A percentile compares a stretch with the other conserved stretches of the same genome.
phyloP scores from a whole-genome alignment of 2,888 invertebrate species.

The Phragmatobia fuliginosa region DNA sequence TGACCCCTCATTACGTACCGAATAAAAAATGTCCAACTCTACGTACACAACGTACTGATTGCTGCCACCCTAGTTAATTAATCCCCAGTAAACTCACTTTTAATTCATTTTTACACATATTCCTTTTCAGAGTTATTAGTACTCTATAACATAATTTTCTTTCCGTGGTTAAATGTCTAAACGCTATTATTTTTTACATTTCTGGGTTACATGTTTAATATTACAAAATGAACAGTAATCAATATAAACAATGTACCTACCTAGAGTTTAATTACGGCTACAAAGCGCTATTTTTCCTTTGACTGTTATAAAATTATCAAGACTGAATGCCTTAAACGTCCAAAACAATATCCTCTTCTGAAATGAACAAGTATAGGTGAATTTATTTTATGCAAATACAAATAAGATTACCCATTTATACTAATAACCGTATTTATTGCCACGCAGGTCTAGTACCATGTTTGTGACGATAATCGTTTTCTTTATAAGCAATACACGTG shows the following conservation, averaged over 20 bases:
- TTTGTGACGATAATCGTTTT: conserved; percentile 16
- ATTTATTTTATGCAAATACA: not conserved
- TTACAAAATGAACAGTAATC: not conserved
- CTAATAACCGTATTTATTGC: not conserved
- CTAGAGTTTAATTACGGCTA: not conserved
- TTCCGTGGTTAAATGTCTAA: not conserved
- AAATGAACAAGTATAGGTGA: not conserved
- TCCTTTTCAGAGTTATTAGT: conserved; percentile 20
- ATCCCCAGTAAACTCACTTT: conserved; percentile 37
- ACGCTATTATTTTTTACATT: not conserved
- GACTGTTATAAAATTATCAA: too few relatives aligned
- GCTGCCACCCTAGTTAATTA: conserved; percentile 49
- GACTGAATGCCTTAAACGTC: too few relatives aligned
- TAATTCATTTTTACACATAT: conserved; percentile 33
- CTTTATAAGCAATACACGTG: conserved; percentile 29
- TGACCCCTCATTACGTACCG: conserved; percentile 77
- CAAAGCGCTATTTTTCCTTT: too few relatives aligned
- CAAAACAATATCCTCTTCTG: not conserved
- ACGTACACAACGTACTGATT: conserved; percentile 47
- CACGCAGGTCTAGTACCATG: conserved; percentile 1
- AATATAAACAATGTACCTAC: not conserved
- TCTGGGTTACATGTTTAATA: not conserved
- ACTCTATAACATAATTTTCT: conserved; percentile 10
- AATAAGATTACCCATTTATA: conserved; percentile 2
- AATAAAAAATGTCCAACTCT: conserved; percentile 65